These are phyloP conservation scores for Tyrophagus putrescentiae DNA, from an alignment of 1,140 invertebrate species.

Conservation along the genomic window DNA sequence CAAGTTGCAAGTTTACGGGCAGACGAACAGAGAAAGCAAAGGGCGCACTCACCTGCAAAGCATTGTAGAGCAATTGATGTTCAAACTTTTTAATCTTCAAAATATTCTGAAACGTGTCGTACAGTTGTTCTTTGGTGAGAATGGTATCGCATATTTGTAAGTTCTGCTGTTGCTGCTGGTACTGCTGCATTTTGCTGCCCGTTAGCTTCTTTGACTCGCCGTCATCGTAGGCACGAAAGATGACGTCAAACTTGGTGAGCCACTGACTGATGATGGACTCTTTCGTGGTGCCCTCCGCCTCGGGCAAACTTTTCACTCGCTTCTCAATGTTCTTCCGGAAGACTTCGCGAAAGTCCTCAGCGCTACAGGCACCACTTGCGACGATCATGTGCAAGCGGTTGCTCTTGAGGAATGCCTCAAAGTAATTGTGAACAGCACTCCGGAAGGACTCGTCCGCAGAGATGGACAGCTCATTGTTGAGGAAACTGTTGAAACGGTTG, in stretches of 20 bases:
- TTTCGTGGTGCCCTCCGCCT: conserved; percentile 97
- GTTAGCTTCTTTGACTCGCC: conserved; percentile 39
- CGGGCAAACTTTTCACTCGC: conserved; percentile 83
- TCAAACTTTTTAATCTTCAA: conserved; percentile 97
- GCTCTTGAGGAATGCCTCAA: conserved; percentile 91
- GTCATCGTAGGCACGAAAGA: conserved; percentile 74
- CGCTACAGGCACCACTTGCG: conserved; percentile 86
- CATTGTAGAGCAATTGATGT: conserved; percentile 97
- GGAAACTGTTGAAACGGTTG: conserved; percentile 71
- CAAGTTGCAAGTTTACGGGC: too few relatives aligned
- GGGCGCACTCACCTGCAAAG: conserved; percentile 62
- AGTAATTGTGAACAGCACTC: conserved; percentile 94
- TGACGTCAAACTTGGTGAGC: conserved; percentile 99
- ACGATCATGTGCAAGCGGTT: conserved; percentile 91
- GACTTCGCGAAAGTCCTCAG: conserved; percentile 95
- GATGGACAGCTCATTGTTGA: conserved; percentile 79
- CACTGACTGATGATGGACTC: conserved; percentile 96
- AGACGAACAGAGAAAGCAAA: conserved; percentile 14
- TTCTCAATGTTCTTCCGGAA: conserved; percentile 96
- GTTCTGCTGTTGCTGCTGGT: conserved; percentile 37
- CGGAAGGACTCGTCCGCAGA: conserved; percentile 97
- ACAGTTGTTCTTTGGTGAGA: conserved; percentile 88
- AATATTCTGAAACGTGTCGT: conserved; percentile 99
- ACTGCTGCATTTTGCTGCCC: conserved; percentile 4
- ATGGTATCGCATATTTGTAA: conserved; percentile 68